Percentiles rank a stretch among this genome's conserved stretches.
Conservation (phyloP, 2,113 vertebrate species). For the Hydropotes inermis region DNA sequence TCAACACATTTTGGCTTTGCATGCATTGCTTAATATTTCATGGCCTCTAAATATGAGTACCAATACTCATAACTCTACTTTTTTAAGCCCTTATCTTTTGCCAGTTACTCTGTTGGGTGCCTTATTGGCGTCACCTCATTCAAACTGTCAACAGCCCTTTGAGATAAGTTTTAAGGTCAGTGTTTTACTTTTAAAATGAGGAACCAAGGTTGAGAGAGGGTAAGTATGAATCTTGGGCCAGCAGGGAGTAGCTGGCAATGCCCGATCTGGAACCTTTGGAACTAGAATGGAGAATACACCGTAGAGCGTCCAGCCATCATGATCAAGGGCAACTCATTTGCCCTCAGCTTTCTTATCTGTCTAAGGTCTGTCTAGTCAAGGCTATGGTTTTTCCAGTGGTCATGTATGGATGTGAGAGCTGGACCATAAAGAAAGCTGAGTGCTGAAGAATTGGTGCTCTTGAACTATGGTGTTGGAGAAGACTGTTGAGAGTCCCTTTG, state of each 20-base stretch:
- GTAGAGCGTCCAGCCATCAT: background rate
- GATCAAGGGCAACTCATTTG: background rate
- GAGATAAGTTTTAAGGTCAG: background rate
- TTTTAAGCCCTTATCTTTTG: background rate
- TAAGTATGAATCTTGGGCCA: background rate
- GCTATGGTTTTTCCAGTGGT: background rate
- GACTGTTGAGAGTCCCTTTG: background rate
- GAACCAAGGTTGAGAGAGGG: background rate
- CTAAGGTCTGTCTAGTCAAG: background rate
- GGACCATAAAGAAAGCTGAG: background rate
- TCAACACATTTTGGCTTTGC: background rate
- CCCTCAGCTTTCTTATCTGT: background rate
- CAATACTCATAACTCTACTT: background rate
- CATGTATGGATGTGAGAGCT: background rate
- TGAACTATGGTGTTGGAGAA: background rate
- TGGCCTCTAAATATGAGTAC: background rate
- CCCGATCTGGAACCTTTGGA: background rate
- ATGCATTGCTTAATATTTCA: background rate
- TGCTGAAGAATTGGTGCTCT: background rate
- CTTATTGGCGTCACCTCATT: background rate
- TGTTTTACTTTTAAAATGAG: background rate
- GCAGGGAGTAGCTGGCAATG: background rate
- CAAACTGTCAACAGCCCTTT: background rate
- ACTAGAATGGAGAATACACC: background rate
- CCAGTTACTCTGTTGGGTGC: background rate